Evolutionary conservation across 2,113 vertebrate species (phyloP).

Genomic region (Microcebus ravelobensis): DNA sequence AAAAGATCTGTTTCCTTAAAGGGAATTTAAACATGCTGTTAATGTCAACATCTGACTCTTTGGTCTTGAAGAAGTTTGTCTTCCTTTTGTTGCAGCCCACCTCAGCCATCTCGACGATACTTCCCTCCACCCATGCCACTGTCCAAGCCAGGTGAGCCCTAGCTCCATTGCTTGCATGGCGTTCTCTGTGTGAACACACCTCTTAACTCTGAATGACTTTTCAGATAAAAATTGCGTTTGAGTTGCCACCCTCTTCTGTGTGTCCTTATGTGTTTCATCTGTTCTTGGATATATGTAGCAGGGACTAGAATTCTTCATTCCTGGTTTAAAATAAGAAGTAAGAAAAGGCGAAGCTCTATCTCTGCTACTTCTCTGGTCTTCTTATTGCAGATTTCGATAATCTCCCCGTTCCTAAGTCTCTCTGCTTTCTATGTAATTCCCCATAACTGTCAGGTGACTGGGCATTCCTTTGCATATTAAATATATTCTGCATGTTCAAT

Average conservation of each 20-base stretch:
- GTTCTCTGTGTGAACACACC: background rate
- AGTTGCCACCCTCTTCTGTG: background rate
- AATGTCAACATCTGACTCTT: background rate
- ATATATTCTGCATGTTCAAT: constrained; percentile 80
- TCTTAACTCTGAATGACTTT: background rate
- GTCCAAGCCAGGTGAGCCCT: constrained; percentile 94
- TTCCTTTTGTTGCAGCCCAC: constrained; percentile 87
- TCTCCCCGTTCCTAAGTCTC: background rate
- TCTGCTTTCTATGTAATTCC: constrained; percentile 30
- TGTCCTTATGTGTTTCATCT: background rate
- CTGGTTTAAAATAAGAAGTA: background rate
- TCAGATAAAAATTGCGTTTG: background rate
- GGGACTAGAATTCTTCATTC: constrained; percentile 21
- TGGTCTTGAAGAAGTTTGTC: background rate
- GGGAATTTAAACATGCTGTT: background rate
- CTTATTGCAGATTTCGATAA: background rate
- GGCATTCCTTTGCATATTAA: constrained; percentile 65
- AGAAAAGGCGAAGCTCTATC: background rate
- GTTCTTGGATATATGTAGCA: background rate
- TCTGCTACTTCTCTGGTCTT: background rate
- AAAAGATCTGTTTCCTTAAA: background rate
- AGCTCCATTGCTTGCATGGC: rapidly evolving
- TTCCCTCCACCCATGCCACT: constrained; percentile 98
- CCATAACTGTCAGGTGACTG: background rate
- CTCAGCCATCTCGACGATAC: constrained; percentile 93